phyloP scores from a whole-genome alignment of 2,113 vertebrate species.

The Pelobates fuscus region DNA sequence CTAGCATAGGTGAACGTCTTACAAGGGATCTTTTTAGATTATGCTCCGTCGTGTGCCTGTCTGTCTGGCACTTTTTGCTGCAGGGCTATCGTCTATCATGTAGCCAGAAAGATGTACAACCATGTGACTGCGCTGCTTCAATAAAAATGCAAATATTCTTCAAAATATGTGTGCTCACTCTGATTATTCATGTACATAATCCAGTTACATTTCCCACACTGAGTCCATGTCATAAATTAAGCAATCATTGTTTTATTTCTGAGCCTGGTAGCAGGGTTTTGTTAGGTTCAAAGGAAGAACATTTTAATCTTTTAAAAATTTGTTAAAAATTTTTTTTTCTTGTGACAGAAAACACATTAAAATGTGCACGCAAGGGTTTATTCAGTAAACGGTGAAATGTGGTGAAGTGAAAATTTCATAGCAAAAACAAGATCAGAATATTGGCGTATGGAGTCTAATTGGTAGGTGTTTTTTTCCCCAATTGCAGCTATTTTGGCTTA shows the following conservation, averaged over 20 bases:
- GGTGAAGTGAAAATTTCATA: no score
- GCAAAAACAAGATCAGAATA: no score
- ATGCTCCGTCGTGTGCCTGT: background rate
- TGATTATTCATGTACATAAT: constrained; percentile 13
- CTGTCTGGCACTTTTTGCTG: background rate
- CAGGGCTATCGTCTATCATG: constrained; percentile 12
- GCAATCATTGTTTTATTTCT: constrained; percentile 11
- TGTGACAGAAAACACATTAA: no score
- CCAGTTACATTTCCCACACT: background rate
- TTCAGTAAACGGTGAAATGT: no score
- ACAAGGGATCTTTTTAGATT: background rate
- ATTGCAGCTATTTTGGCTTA: no score
- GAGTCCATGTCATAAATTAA: constrained; percentile 9
- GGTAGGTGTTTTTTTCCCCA: no score
- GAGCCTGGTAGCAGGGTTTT: background rate
- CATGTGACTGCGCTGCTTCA: background rate
- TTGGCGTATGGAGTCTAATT: no score
- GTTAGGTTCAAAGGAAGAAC: background rate
- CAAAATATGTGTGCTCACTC: background rate
- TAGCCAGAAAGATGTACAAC: background rate
- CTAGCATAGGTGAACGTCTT: no score
- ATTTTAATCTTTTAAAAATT: background rate
- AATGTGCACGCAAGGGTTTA: no score
- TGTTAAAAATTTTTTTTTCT: no score
- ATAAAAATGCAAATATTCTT: constrained; percentile 14